Conservation (phyloP, 2,113 vertebrate species). For the Cyrtonyx montezumae region DNA sequence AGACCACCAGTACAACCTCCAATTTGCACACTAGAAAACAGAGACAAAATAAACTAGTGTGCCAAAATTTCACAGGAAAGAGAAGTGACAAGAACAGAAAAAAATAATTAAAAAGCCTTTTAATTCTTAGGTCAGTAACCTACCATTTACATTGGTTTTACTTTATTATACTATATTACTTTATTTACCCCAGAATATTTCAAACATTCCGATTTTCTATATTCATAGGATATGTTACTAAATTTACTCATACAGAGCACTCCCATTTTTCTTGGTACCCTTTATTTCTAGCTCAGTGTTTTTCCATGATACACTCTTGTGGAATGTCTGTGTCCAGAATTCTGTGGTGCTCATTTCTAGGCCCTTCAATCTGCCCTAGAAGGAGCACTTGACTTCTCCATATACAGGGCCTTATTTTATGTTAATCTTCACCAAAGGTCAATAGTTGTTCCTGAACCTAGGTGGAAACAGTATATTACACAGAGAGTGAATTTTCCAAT, state of each 20-base stretch:
- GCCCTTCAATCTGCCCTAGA: not conserved
- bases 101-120: not conserved
- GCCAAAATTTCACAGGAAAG: not conserved
- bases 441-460: not conserved
- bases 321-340: not conserved
- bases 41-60: not conserved
- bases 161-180: no score
- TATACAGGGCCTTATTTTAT: not conserved
- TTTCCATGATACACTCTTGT: not conserved
- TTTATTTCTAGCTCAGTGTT: not conserved
- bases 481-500: not conserved
- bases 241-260: not conserved
- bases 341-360: not conserved
- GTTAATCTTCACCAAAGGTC: not conserved
- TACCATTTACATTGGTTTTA: not conserved
- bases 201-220: not conserved
- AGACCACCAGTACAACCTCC: not conserved
- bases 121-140: not conserved
- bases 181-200: not conserved
- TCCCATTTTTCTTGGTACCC: not conserved
- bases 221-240: not conserved
- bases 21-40: not conserved
- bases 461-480: not conserved
- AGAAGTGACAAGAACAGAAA: not conserved
- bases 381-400: not conserved